These are phyloP conservation scores for Prunella strophiata DNA, from an alignment of 2,797 vertebrate genomes.

Conservation along the genomic window DNA sequence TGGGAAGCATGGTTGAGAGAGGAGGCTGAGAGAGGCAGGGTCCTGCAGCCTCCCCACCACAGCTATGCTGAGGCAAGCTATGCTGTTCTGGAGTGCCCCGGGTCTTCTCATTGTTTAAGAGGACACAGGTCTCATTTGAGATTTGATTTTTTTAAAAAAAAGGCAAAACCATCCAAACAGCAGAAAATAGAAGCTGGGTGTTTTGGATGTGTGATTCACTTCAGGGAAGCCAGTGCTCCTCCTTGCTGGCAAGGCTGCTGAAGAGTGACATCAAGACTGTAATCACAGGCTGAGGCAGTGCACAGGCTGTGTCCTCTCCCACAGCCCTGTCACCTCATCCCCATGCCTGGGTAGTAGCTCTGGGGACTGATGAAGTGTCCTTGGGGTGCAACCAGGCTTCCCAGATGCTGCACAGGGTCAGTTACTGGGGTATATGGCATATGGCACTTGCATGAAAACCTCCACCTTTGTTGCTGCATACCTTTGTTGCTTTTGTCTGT, in stretches of 20 bases:
- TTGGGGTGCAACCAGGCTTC: not conserved
- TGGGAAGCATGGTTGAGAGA: not conserved
- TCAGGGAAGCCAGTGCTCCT: not conserved
- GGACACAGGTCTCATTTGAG: not conserved
- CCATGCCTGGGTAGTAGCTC: not conserved
- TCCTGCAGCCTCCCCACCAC: accelerated
- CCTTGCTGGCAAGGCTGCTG: not conserved
- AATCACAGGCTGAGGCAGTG: not conserved
- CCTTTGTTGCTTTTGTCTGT: not conserved
- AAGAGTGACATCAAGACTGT: not conserved
- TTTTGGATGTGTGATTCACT: not conserved
- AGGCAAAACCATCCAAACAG: not conserved
- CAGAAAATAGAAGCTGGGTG: not conserved
- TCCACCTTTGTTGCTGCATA: not conserved
- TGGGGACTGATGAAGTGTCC: not conserved
- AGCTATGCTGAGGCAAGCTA: not conserved
- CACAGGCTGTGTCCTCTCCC: not conserved
- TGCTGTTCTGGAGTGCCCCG: accelerated
- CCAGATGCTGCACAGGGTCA: not conserved
- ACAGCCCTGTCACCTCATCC: accelerated
- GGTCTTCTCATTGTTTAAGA: accelerated
- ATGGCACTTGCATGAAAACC: not conserved
- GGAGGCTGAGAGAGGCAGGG: not conserved
- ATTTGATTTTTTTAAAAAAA: not conserved
- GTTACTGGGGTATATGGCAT: not conserved